These are phyloP conservation scores for Drosophila subobscura DNA, from an alignment of 1,140 invertebrate genomes.

Conservation along the genomic window DNA sequence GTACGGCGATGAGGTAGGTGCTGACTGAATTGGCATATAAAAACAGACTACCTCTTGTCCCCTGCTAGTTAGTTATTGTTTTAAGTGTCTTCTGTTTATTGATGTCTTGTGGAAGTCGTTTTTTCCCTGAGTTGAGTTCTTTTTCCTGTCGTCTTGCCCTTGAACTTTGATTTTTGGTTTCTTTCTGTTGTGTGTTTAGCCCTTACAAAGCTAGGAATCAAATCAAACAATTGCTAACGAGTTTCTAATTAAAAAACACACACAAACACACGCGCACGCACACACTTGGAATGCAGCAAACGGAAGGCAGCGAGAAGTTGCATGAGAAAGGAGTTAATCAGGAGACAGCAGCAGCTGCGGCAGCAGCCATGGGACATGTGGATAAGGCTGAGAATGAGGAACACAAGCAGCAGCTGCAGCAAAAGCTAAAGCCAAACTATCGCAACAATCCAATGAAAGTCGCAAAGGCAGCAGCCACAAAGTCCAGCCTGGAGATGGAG, in stretches of 20 bases:
- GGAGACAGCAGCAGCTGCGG: too few species aligned
- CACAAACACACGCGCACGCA: conserved; percentile 9
- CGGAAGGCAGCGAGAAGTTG: conserved; percentile 32
- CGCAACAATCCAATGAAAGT: not conserved
- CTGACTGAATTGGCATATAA: too few species aligned
- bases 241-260: conserved; percentile 54
- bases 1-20: conserved; percentile 70
- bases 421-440: conserved; percentile 27
- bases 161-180: conserved; percentile 11
- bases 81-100: too few species aligned
- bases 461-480: conserved; percentile 25
- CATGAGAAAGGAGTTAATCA: conserved; percentile 20
- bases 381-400: conserved; percentile 14
- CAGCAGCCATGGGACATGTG: too few species aligned
- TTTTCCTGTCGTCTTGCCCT: conserved; percentile 11
- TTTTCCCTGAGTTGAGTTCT: conserved; percentile 21
- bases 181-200: conserved; percentile 23
- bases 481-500: conserved; percentile 31
- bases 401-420: conserved; percentile 13
- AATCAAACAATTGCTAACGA: conserved; percentile 38
- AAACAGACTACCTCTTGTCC: too few species aligned
- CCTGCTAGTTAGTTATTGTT: too few species aligned
- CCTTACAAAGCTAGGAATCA: conserved; percentile 27
- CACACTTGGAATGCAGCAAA: conserved; percentile 63
- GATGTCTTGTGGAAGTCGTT: not conserved